Evolutionary conservation across 2,888 invertebrate species (phyloP).

Genomic region (Smittia aterrima): DNA sequence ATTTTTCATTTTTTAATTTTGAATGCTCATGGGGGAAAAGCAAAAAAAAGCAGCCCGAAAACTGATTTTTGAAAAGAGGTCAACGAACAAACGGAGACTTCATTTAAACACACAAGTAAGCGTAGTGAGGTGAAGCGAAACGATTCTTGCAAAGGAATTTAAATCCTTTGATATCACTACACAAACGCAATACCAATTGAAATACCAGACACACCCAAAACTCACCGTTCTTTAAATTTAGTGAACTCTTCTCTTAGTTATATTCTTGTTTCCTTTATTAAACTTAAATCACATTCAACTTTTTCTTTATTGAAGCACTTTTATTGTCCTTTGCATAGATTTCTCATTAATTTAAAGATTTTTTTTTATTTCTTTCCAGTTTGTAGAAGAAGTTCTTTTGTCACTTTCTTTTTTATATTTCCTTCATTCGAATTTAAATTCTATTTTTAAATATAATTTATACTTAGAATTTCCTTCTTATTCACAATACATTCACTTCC

Average conservation of each 20-base stretch:
- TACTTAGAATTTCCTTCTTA: conserved; percentile 27
- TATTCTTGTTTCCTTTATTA: neutral
- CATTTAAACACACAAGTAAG: conserved; percentile 6
- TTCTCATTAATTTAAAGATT: neutral
- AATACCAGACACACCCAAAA: conserved; percentile 40
- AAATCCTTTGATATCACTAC: conserved; percentile 15
- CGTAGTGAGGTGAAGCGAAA: neutral
- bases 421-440: conserved; percentile 5
- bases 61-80: conserved; percentile 37
- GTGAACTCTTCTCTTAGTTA: neutral
- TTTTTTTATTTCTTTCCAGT: neutral
- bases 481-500: conserved; percentile 14
- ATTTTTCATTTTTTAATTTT: conserved; percentile 20
- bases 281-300: too few relatives aligned
- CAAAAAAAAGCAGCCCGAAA: conserved; percentile 36
- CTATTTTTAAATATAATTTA: neutral
- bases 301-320: neutral
- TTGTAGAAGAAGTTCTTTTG: too few relatives aligned
- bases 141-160: conserved; percentile 34
- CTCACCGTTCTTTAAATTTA: conserved; percentile 29
- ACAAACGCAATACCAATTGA: neutral
- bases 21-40: conserved; percentile 39
- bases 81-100: conserved; percentile 40
- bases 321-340: neutral
- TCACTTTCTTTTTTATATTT: neutral